These are phyloP conservation scores for Aplodontia rufa DNA, from an alignment of 2,113 vertebrate genomes.

Conservation along the genomic window DNA sequence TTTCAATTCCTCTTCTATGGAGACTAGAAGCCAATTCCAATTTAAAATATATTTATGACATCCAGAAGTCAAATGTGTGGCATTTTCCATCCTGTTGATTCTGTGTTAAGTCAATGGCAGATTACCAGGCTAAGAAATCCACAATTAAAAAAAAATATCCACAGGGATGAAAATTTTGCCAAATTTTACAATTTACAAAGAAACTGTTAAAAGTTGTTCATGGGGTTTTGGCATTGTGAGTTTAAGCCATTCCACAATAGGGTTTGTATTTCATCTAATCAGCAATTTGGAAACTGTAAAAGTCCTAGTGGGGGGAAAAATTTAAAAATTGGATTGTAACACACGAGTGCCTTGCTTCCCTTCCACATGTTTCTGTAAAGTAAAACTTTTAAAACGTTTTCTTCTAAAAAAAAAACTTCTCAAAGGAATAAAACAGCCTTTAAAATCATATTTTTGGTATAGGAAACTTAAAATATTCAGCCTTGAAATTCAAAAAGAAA, in stretches of 20 bases:
- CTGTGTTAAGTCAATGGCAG: slow-evolving; percentile 14
- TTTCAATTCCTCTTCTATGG: neutral
- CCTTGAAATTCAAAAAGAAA: neutral
- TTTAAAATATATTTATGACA: neutral
- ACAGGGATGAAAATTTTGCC: slow-evolving; percentile 42
- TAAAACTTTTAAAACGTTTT: slow-evolving; percentile 47
- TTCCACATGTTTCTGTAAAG: slow-evolving; percentile 66
- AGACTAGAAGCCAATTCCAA: slow-evolving; percentile 35
- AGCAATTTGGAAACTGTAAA: slow-evolving; percentile 66
- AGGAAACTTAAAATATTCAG: slow-evolving; percentile 51
- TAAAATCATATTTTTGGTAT: slow-evolving; percentile 42
- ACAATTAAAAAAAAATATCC: slow-evolving; percentile 34
- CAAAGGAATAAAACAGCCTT: slow-evolving; percentile 14
- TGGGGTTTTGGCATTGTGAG: slow-evolving; percentile 45
- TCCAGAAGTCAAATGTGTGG: slow-evolving; percentile 59
- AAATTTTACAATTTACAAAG: slow-evolving; percentile 56
- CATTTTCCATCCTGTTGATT: slow-evolving; percentile 57
- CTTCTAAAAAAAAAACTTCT: slow-evolving; percentile 11
- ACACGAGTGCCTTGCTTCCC: slow-evolving; percentile 35
- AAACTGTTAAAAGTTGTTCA: slow-evolving; percentile 65
- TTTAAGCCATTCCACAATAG: slow-evolving; percentile 46
- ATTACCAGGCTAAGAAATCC: slow-evolving; percentile 54
- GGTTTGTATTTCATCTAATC: slow-evolving; percentile 67
- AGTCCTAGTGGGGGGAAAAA: neutral
- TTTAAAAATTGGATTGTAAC: slow-evolving; percentile 51